Percentiles rank a stretch among this genome's conserved stretches.
Conservation (phyloP, 2,797 vertebrate species). For the Paramormyrops hopkinsi region DNA sequence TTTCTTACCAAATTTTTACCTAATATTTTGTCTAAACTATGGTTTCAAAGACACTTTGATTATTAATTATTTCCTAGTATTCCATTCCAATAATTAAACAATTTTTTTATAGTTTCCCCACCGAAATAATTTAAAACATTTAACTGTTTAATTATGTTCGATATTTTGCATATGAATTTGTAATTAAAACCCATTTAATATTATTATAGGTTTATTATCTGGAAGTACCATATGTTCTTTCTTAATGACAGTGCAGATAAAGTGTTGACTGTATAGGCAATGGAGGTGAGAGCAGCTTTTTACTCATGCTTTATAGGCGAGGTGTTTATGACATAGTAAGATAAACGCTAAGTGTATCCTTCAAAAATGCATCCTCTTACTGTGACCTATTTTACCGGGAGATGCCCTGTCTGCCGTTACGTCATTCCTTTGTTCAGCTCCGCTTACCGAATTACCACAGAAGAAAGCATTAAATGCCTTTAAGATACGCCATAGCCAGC, state of each 20-base stretch:
- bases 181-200: neutral
- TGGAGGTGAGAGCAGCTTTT: neutral
- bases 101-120: neutral
- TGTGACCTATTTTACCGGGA: neutral
- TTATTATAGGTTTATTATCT: neutral
- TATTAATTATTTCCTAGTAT: neutral
- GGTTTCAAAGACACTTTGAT: neutral
- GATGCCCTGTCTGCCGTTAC: neutral
- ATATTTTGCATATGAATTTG: neutral
- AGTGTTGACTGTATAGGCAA: neutral
- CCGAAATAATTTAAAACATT: neutral
- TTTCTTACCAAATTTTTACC: neutral
- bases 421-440: neutral
- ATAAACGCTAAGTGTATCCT: neutral
- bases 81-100: neutral
- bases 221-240: neutral
- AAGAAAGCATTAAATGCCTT: constrained; percentile 3
- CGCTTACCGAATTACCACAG: constrained; percentile 11
- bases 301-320: neutral
- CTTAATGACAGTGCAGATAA: neutral
- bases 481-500: neutral
- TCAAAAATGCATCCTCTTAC: neutral
- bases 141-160: neutral
- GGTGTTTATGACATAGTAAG: neutral
- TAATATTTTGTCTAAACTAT: neutral